Conservation (phyloP, 1,140 invertebrate genomes). For the Pteromalus puparum region DNA sequence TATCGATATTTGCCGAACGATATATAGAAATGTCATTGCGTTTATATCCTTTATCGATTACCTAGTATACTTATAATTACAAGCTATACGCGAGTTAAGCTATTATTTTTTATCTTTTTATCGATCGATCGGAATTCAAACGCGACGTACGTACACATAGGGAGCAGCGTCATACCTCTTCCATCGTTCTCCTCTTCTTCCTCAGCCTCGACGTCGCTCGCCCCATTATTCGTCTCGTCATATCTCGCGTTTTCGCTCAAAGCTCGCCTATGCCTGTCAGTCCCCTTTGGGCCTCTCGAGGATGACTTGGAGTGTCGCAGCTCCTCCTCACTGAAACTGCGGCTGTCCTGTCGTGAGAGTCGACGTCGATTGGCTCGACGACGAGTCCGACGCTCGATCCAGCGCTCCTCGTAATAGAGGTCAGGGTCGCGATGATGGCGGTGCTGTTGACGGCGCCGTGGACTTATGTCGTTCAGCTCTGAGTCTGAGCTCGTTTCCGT, state of each 20-base stretch:
- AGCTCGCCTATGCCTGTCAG: conserved; percentile 61
- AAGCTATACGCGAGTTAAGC: too few relatives aligned
- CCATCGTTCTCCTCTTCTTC: background rate
- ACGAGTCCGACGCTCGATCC: conserved; percentile 67
- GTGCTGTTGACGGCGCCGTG: background rate
- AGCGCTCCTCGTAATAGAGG: conserved; percentile 69
- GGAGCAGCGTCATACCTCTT: conserved; percentile 29
- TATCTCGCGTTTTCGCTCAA: conserved; percentile 70
- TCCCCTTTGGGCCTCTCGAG: conserved; percentile 54
- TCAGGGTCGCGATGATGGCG: conserved; percentile 57
- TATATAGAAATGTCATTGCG: too few relatives aligned
- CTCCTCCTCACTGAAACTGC: conserved; percentile 73
- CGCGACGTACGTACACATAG: too few relatives aligned
- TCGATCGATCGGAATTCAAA: too few relatives aligned
- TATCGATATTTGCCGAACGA: background rate
- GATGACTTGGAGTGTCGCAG: conserved; percentile 65
- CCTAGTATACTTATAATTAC: too few relatives aligned
- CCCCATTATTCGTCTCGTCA: conserved; percentile 39
- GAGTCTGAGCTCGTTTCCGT: conserved; percentile 64
- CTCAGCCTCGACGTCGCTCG: background rate
- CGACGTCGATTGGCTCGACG: conserved; percentile 60
- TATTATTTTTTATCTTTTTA: too few relatives aligned
- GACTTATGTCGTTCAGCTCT: conserved; percentile 50
- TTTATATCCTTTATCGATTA: too few relatives aligned
- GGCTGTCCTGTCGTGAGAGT: conserved; percentile 64